Evolutionary conservation across 1,140 invertebrate species (phyloP), one percentile per base, ranked within the genome.

Genomic region (Bombus cullumanus): DNA sequence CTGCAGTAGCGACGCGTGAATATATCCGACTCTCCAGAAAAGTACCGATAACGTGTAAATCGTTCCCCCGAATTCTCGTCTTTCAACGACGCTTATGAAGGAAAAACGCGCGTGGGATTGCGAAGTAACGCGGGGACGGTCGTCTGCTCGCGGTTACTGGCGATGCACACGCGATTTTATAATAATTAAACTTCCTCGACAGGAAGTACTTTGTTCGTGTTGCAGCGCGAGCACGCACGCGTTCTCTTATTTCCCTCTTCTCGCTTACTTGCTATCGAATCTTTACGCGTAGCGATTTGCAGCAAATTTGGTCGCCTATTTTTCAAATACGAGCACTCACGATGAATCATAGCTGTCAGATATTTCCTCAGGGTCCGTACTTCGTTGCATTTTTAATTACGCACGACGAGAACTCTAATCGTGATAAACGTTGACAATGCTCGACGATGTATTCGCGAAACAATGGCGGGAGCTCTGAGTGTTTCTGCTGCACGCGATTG

Each of bases 101-200:
- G 12, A 62, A 41, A 79, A 41, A 68, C 34, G 66, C 73, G 83
- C 74, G 83, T 85, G 78, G 83, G 77, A 53, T 81, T 43, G 25
- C 41, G 43, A 68, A 72, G 80, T 89, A 88, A 79, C 76, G 83
- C 76, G 62, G 64, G 64, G 72, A 69, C 62, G 84, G 62, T 18
- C 81, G 57, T 81, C 53, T 81, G 62, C 39, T 41, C 37, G 37
- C 68, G 37, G 64, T 43, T 62, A 74, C 83, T 73, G 41, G 53
- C 78, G 43, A 31, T 64, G 64, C 41, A 39, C 69, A 89, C 81
- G 88, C 85, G 77, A 90, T 72, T 89, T 89, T 84, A 89, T 89
- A 89, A 89, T 89, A 86, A 89, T 89, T 89, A 89, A 89, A 88
- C 80, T 81, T 89, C 87, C 88, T 81, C 71, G 53, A n/a, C 66